phyloP scores from a whole-genome alignment of 2,797 vertebrate genomes.

The Myripristis murdjan region DNA sequence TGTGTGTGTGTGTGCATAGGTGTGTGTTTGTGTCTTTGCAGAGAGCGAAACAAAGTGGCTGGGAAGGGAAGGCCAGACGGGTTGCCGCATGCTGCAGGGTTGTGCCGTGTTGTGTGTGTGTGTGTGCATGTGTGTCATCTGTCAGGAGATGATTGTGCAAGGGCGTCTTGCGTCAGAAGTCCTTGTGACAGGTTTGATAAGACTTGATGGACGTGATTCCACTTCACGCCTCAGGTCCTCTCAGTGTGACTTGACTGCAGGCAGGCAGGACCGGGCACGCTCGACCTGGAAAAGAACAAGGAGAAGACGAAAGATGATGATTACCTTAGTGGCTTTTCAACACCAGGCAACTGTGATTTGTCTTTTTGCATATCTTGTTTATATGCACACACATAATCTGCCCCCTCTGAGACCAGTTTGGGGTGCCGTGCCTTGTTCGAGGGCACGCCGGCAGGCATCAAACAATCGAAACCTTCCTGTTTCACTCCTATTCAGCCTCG shows the following conservation, averaged over 20 bases:
- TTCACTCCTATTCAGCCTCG: not conserved
- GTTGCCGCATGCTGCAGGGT: conserved; percentile 54
- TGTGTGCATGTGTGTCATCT: conserved; percentile 39
- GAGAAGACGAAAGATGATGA: no score
- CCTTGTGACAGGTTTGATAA: conserved; percentile 72
- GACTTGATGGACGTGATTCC: conserved; percentile 75
- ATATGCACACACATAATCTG: no score
- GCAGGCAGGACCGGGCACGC: conserved; percentile 69
- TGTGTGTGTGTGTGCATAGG: conserved; percentile 33
- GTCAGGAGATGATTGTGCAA: conserved; percentile 73
- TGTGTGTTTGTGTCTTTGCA: conserved; percentile 57
- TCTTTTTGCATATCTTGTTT: not conserved
- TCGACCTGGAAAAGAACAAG: conserved; percentile 27
- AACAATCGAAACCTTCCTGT: not conserved
- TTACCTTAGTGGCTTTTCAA: conserved; percentile 36
- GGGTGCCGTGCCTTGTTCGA: not conserved
- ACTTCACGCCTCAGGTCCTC: conserved; percentile 71
- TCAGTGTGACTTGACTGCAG: conserved; percentile 37
- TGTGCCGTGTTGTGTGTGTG: conserved; percentile 32
- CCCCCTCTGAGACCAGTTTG: not conserved
- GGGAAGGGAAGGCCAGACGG: conserved; percentile 43
- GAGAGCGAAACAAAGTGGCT: conserved; percentile 60
- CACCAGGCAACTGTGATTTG: conserved; percentile 18
- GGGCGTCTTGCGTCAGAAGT: conserved; percentile 60
- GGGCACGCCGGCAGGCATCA: not conserved